Evolutionary conservation across 2,113 vertebrate genomes (phyloP), one percentile per base, ranked within the genome.

Genomic region (Nycticorax nycticorax): DNA sequence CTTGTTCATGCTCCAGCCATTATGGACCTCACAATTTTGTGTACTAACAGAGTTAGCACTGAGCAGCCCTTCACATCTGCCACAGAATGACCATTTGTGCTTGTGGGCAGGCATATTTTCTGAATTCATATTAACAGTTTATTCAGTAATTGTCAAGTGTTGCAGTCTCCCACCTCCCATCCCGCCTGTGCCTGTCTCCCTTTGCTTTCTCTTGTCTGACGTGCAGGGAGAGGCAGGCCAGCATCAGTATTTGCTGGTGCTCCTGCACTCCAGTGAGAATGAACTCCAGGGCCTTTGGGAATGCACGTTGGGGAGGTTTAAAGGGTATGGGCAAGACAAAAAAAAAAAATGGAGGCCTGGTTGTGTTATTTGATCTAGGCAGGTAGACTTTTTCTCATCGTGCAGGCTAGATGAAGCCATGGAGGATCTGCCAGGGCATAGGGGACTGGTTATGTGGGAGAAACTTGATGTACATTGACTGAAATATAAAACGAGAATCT

Each of bases 1-100:
- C 63, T 90, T 86, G 77, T 96, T 96, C 53, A 3, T 87, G 75
- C 68, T 78, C 90, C 91, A 92, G 64, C 78, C n/a, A 4, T 66
- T 82, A 63, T 80, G 79, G 69, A 48, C 50, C 28, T 92, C 66
- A 24, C 18, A 2, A 1, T 57, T 60, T 35, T 77, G 68, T 71
- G 69, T 71, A 41, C 76, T 62, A 57, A 68, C 75, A 62, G 43
- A 55, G 55, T 79, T 24, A 92, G 82, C 43, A 52, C 59, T 56
- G 72, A 80, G 71, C 55, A 68, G 47, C 41, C 43, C 80, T 89
- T 82, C 45, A 11, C 60, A 50, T 95, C 66, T 47, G 64, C 37
- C 63, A 22, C 73, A 86, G 88, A 82, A 43, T n/a, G 57, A 17
- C 37, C 68, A 5, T 63, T 91, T 95, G 60, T 82, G 41, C 55